A percentile compares a stretch with the other conserved stretches of the same genome.
Conservation (phyloP, 23 tunicate genomes). For the Trididemnum nubilum region DNA sequence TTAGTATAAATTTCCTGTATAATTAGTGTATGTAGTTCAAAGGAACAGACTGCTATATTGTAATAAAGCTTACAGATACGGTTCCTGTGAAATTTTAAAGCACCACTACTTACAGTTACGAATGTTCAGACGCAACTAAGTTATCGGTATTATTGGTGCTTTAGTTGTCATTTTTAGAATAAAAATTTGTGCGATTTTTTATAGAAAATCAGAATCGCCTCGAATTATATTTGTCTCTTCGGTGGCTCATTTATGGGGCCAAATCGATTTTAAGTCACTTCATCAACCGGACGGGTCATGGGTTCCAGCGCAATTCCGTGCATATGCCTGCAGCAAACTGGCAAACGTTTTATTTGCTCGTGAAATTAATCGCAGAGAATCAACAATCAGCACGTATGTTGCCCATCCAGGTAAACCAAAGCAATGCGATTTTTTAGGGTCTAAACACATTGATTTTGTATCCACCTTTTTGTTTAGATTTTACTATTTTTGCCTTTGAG, state of each 20-base stretch:
- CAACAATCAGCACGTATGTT: constrained; percentile 40
- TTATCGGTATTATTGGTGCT: no score
- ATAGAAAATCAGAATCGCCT: constrained; percentile 40
- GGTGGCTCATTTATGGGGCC: constrained; percentile 65
- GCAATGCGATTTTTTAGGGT: not conserved
- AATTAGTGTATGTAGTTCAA: no score
- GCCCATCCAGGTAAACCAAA: constrained; percentile 59
- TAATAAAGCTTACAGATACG: no score
- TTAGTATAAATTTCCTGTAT: no score
- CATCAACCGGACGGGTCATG: constrained; percentile 30
- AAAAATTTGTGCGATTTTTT: not conserved
- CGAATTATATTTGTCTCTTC: constrained; percentile 69
- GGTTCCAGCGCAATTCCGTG: constrained; percentile 63
- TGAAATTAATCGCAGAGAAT: constrained; percentile 38
- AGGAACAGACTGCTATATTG: no score
- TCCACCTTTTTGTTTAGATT: not conserved
- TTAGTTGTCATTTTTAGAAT: constrained; percentile 16
- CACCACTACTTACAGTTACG: no score
- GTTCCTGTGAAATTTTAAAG: no score
- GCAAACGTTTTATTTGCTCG: constrained; percentile 55
- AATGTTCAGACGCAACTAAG: no score
- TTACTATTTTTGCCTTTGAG: no score
- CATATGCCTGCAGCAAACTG: constrained; percentile 67
- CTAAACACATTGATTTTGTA: not conserved
- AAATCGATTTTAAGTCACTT: constrained; percentile 47